These are phyloP conservation scores for Mustela nigripes DNA, from an alignment of 2,113 vertebrate species.

Conservation along the genomic window DNA sequence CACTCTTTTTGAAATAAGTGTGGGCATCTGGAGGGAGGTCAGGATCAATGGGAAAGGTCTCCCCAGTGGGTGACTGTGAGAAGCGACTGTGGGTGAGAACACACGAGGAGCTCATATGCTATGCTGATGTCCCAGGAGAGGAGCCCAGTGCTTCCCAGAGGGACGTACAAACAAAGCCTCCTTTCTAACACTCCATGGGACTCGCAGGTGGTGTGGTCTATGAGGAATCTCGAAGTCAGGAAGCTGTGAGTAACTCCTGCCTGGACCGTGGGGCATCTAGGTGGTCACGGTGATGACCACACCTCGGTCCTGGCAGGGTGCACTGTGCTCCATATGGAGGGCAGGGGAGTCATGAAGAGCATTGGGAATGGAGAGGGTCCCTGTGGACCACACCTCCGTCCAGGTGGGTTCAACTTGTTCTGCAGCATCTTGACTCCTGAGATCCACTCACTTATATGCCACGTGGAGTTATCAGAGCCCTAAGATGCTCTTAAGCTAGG, in stretches of 20 bases:
- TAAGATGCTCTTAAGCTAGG: too few species aligned
- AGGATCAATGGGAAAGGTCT: not conserved
- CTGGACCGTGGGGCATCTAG: not conserved
- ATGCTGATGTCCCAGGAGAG: not conserved
- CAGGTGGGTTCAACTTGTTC: accelerated
- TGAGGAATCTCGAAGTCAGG: not conserved
- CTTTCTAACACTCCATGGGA: not conserved
- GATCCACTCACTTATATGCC: not conserved
- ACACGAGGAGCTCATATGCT: accelerated
- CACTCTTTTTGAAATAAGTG: not conserved
- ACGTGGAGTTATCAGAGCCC: not conserved
- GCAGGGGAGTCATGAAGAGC: not conserved
- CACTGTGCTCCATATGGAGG: too few species aligned
- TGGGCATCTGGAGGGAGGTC: not conserved
- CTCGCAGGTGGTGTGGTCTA: not conserved
- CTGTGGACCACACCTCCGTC: accelerated
- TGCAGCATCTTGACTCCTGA: not conserved
- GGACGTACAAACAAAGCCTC: not conserved
- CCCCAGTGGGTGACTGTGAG: not conserved
- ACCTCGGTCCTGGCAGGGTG: accelerated
- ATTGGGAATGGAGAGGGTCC: not conserved
- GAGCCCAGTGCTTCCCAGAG: not conserved
- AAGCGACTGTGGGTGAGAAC: not conserved
- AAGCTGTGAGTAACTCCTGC: not conserved
- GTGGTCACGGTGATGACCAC: not conserved